These are phyloP conservation scores for Nyctalus aviator DNA, from an alignment of 2,797 vertebrate species.

Conservation along the genomic window DNA sequence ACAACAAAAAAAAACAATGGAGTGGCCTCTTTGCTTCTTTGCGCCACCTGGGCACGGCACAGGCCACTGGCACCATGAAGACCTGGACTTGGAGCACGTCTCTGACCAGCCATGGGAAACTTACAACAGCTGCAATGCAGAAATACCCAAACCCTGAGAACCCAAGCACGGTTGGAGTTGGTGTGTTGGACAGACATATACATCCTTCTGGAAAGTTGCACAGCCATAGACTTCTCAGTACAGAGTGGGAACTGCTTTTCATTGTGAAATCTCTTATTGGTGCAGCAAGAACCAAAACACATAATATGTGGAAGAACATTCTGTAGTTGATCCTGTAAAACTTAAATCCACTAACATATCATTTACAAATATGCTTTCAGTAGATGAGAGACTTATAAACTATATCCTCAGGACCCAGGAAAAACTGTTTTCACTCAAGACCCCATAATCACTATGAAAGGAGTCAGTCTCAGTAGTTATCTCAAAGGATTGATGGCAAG, in stretches of 20 bases:
- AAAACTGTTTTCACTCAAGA: conserved; percentile 97
- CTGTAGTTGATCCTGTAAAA: background rate
- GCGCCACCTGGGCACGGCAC: background rate
- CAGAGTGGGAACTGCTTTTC: background rate
- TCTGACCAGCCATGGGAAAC: conserved; percentile 93
- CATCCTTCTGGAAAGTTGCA: conserved; percentile 91
- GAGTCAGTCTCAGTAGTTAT: conserved; percentile 97
- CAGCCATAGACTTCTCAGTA: background rate
- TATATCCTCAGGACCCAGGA: conserved; percentile 98
- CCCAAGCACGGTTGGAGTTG: conserved; percentile 93
- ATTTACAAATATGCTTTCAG: conserved; percentile 96
- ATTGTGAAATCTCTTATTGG: background rate
- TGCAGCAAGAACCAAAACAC: too few species aligned
- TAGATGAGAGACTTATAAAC: conserved; percentile 95
- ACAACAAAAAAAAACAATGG: background rate
- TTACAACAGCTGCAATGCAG: conserved; percentile 92
- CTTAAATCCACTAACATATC: conserved; percentile 88
- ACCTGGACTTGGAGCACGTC: background rate
- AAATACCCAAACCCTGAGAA: conserved; percentile 97
- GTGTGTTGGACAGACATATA: conserved; percentile 91
- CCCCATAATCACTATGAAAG: conserved; percentile 97
- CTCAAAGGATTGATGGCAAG: conserved; percentile 96
- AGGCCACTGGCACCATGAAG: background rate
- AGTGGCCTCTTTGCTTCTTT: background rate
- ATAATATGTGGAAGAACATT: background rate